phyloP scores from a whole-genome alignment of 2,888 invertebrate genomes.

The Drosophila robusta region DNA sequence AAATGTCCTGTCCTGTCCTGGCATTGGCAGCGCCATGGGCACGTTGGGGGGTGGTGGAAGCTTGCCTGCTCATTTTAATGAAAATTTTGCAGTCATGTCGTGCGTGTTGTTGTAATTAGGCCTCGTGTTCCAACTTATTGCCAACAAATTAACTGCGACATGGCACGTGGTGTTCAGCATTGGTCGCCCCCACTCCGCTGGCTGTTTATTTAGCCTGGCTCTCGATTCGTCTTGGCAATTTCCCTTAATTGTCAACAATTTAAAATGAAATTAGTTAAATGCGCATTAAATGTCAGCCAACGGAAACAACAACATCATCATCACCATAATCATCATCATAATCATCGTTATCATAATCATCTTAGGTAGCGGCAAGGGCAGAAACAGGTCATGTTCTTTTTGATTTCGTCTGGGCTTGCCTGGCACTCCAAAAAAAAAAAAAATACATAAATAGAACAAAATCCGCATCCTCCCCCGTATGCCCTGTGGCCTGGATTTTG shows the following conservation, averaged over 20 bases:
- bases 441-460: constrained; percentile 7
- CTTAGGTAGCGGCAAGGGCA: constrained; percentile 12
- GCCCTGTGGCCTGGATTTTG: not conserved
- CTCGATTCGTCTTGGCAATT: constrained; percentile 78
- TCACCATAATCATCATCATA: constrained; percentile 18
- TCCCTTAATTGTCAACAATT: constrained; percentile 82
- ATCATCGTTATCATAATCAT: constrained; percentile 21
- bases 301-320: constrained; percentile 71
- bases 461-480: not conserved
- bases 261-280: constrained; percentile 81
- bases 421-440: constrained; percentile 1
- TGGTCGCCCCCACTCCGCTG: constrained; percentile 1
- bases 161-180: constrained; percentile 75
- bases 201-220: constrained; percentile 8
- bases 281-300: constrained; percentile 78
- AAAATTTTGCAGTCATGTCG: constrained; percentile 81
- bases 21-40: constrained; percentile 25
- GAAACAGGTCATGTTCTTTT: constrained; percentile 41
- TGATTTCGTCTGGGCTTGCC: constrained; percentile 17
- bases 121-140: constrained; percentile 81
- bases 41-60: constrained; percentile 4
- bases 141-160: constrained; percentile 84
- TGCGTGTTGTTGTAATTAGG: constrained; percentile 81
- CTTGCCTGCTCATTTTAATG: constrained; percentile 74
- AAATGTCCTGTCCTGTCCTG: constrained; percentile 15